A percentile compares a stretch with the other conserved stretches of the same genome.
These are phyloP conservation scores for Eriocheir sinensis DNA, from an alignment of 1,140 invertebrate genomes.

Conservation along the genomic window DNA sequence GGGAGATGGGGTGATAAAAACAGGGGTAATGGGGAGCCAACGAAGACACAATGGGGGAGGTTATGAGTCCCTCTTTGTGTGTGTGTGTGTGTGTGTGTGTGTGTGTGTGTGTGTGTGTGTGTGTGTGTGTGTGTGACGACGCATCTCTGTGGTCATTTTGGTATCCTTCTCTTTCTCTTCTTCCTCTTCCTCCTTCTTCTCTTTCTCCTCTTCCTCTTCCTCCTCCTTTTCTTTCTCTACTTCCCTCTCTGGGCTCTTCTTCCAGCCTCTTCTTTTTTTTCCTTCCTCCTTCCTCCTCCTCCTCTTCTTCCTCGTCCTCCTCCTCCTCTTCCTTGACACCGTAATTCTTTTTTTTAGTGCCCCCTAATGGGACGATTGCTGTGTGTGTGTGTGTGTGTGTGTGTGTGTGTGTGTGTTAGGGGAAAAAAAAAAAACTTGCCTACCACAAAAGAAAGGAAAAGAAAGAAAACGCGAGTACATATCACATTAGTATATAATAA, in stretches of 20 bases:
- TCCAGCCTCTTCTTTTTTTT: not conserved
- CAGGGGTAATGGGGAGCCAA: too few relatives aligned
- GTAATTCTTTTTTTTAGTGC: too few relatives aligned
- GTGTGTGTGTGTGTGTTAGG: too few relatives aligned
- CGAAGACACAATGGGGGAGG: not conserved
- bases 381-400: too few relatives aligned
- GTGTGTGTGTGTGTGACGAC: not conserved
- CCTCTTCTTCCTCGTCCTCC: not conserved
- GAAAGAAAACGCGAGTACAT: too few relatives aligned
- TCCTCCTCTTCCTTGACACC: too few relatives aligned
- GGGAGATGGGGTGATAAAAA: too few relatives aligned
- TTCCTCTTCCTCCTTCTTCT: not conserved
- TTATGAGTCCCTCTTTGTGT: not conserved
- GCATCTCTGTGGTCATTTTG: not conserved
- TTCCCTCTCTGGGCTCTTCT: not conserved
- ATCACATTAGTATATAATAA: too few relatives aligned
- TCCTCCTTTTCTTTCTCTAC: not conserved
- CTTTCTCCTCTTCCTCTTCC: not conserved
- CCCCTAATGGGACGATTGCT: too few relatives aligned
- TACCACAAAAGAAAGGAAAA: too few relatives aligned
- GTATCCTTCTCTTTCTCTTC: not conserved
- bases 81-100: conserved; percentile 16
- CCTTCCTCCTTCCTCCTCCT: not conserved
- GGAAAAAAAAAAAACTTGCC: too few relatives aligned
- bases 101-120: conserved; percentile 33